These are phyloP conservation scores for Acanthurus lineatus DNA, from an alignment of 2,797 vertebrate genomes.

Conservation along the genomic window DNA sequence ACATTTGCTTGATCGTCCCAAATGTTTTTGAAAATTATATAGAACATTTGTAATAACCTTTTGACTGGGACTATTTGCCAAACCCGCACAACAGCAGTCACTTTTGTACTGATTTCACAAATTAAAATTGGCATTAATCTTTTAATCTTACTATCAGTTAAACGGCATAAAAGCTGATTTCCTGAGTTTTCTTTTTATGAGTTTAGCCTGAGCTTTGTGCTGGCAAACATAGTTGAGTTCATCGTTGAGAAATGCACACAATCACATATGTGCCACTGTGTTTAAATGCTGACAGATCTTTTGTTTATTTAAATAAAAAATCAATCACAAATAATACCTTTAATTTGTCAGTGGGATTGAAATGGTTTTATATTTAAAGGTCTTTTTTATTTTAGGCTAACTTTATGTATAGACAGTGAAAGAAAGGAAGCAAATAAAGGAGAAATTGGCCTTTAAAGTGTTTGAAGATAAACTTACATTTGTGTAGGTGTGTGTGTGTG, in stretches of 20 bases:
- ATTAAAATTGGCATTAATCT: constrained; percentile 50
- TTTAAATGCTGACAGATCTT: neutral
- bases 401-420: constrained; percentile 9
- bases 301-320: neutral
- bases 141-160: constrained; percentile 33
- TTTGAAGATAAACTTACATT: constrained; percentile 6
- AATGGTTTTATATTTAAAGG: too few species aligned
- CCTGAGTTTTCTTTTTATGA: neutral
- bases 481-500: constrained; percentile 12
- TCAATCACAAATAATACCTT: neutral
- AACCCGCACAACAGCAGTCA: constrained; percentile 19
- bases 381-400: neutral
- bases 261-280: neutral
- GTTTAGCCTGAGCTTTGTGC: neutral
- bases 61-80: neutral
- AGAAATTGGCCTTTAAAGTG: constrained; percentile 26
- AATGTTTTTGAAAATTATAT: neutral
- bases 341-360: too few species aligned
- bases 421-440: constrained; percentile 3
- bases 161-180: constrained; percentile 36
- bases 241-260: neutral
- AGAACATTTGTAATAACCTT: neutral
- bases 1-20: rapidly evolving
- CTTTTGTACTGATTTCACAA: constrained; percentile 18
- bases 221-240: neutral